Evolutionary conservation across 2,113 vertebrate species (phyloP).

Genomic region (Prionailurus viverrinus): DNA sequence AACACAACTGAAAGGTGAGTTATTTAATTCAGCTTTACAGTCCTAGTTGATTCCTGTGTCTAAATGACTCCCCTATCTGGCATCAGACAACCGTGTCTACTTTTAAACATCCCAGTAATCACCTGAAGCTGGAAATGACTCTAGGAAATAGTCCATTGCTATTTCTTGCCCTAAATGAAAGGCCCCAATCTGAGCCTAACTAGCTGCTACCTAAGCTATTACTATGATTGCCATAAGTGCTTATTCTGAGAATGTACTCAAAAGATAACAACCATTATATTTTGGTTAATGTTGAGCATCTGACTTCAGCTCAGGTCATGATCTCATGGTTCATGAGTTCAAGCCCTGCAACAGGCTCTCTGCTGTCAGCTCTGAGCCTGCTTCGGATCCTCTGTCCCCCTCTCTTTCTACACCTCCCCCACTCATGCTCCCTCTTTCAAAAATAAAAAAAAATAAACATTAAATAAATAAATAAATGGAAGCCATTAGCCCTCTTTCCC

Average conservation of each 20-base stretch:
- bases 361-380: too few relatives aligned
- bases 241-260: background rate
- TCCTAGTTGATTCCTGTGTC: background rate
- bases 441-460: too few relatives aligned
- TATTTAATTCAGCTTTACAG: background rate
- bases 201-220: background rate
- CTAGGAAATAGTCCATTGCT: background rate
- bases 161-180: constrained; percentile 6
- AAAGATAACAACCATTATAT: background rate
- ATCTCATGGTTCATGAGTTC: too few relatives aligned
- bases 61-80: background rate
- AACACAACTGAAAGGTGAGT: background rate
- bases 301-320: too few relatives aligned
- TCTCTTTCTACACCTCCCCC: too few relatives aligned
- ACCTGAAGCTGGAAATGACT: background rate
- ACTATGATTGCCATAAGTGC: background rate
- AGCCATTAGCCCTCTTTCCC: background rate
- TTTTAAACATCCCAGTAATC: background rate
- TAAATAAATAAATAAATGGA: too few relatives aligned
- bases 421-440: too few relatives aligned
- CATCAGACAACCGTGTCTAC: background rate
- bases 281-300: background rate
- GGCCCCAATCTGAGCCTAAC: background rate
- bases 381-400: too few relatives aligned
- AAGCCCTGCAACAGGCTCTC: too few relatives aligned